Conservation (phyloP, 2,113 vertebrate species). For the Percopsis transmontana region DNA sequence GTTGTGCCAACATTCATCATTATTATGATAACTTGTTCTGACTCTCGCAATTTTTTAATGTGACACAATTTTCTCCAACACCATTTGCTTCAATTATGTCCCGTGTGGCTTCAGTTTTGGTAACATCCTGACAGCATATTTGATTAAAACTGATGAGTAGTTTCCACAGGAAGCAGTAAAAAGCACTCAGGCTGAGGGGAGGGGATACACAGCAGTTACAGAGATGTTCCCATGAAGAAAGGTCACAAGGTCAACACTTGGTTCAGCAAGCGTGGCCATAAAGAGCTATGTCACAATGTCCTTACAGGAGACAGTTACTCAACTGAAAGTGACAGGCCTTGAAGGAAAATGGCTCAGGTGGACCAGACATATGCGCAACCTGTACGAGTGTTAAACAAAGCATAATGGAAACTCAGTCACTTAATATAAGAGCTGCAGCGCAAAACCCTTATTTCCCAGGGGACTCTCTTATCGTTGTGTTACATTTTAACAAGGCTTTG, state of each 20-base stretch:
- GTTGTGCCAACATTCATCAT: slow-evolving; percentile 35
- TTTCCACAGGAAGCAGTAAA: slow-evolving; percentile 18
- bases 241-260: slow-evolving; percentile 52
- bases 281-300: slow-evolving; percentile 50
- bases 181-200: slow-evolving; percentile 16
- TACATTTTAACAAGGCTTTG: slow-evolving; percentile 14
- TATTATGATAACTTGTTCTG: slow-evolving; percentile 30
- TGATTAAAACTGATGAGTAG: slow-evolving; percentile 8
- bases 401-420: no score
- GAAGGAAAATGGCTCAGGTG: background rate
- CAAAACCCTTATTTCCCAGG: background rate
- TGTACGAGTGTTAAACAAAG: slow-evolving; percentile 12
- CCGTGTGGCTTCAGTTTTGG: background rate
- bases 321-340: background rate
- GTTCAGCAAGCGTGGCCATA: slow-evolving; percentile 47
- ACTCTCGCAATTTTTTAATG: slow-evolving; percentile 13
- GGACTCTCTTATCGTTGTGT: slow-evolving; percentile 10
- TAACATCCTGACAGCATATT: slow-evolving; percentile 2
- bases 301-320: slow-evolving; percentile 15
- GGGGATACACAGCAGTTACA: slow-evolving; percentile 42
- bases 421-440: no score
- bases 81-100: slow-evolving; percentile 21
- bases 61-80: slow-evolving; percentile 13
- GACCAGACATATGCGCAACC: background rate
- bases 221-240: slow-evolving; percentile 54